Evolutionary conservation across 2,113 vertebrate genomes (phyloP).

Genomic region (Aleadryas rufinucha): DNA sequence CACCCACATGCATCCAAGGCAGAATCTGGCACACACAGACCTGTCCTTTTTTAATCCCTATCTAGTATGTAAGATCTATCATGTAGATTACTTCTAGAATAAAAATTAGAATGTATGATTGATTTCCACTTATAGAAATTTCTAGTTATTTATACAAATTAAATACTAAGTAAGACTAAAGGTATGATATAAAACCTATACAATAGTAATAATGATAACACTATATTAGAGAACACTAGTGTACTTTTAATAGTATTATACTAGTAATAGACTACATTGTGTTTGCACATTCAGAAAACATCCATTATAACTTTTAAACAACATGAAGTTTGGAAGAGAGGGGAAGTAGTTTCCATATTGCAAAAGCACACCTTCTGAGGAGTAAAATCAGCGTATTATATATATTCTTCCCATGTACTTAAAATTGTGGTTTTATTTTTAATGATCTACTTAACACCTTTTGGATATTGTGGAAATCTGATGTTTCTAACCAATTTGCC

Average conservation of each 20-base stretch:
- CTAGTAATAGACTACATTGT: not conserved
- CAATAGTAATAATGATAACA: not conserved
- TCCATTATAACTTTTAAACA: not conserved
- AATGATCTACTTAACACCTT: not conserved
- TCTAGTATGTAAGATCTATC: not conserved
- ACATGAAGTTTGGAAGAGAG: not conserved
- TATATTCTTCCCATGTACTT: not conserved
- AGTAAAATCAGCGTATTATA: not conserved
- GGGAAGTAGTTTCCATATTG: not conserved
- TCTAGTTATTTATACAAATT: not conserved
- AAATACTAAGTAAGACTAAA: not conserved
- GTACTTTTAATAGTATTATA: not conserved
- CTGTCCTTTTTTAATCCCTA: not conserved
- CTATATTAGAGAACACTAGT: not conserved
- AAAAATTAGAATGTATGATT: not conserved
- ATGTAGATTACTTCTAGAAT: not conserved
- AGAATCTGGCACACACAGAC: constrained; percentile 28
- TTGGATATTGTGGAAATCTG: not conserved
- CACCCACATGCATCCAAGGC: not conserved
- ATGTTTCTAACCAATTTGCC: not conserved
- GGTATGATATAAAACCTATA: not conserved
- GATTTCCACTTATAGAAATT: not conserved
- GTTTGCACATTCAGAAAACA: not conserved
- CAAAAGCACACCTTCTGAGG: not conserved
- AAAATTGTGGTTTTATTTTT: not conserved